These are phyloP conservation scores for Anseranas semipalmata DNA, from an alignment of 2,113 vertebrate species.

Conservation along the genomic window DNA sequence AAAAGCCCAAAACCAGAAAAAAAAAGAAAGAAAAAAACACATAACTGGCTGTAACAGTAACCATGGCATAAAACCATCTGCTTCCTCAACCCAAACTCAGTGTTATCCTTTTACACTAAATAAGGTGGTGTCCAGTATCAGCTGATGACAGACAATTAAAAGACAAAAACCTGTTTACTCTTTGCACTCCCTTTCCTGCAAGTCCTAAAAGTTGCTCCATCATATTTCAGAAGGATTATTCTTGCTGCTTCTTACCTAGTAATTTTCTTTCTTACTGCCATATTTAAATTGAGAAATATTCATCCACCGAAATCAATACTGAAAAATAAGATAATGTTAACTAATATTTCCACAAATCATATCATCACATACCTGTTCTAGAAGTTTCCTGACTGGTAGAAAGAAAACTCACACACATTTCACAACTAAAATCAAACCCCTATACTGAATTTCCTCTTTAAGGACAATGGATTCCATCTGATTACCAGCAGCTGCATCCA, in stretches of 20 bases:
- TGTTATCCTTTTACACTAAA: neutral
- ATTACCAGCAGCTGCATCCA: neutral
- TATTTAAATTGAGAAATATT: constrained; percentile 1
- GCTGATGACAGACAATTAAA: neutral
- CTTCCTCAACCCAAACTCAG: neutral
- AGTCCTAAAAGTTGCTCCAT: neutral
- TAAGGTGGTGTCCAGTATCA: neutral
- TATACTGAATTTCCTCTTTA: neutral
- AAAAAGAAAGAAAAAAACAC: neutral
- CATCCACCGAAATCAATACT: neutral
- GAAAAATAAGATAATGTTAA: neutral
- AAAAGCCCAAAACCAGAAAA: neutral
- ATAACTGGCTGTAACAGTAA: neutral
- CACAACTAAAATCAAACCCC: neutral
- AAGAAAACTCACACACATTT: neutral
- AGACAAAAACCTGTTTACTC: neutral
- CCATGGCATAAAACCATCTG: neutral
- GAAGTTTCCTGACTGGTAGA: neutral
- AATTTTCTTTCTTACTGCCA: neutral
- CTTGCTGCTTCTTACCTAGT: neutral
- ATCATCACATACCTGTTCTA: neutral
- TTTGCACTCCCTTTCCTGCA: neutral
- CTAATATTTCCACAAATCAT: neutral
- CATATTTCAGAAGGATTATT: neutral
- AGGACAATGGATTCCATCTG: neutral